phyloP scores from a whole-genome alignment of 2,888 invertebrate species.

The Operophtera brumata region DNA sequence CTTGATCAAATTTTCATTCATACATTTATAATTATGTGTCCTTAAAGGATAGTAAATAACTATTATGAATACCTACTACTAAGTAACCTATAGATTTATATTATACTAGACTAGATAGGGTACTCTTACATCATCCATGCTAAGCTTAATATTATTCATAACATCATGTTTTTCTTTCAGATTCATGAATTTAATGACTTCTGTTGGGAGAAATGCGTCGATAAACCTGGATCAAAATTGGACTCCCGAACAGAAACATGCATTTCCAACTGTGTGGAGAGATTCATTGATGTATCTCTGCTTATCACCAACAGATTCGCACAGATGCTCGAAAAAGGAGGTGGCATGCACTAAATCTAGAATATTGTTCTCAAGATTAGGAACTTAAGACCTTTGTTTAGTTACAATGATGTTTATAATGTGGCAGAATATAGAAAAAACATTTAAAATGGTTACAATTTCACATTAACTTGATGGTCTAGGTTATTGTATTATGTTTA shows the following conservation, averaged over 20 bases:
- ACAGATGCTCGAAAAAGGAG: slow-evolving; percentile 89
- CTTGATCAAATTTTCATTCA: too few species aligned
- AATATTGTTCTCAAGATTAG: slow-evolving; percentile 3
- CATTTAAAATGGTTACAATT: neutral
- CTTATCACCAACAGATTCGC: slow-evolving; percentile 94
- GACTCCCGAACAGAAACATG: slow-evolving; percentile 95
- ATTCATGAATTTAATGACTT: slow-evolving; percentile 96
- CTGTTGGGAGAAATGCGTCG: slow-evolving; percentile 98
- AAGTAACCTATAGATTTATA: neutral
- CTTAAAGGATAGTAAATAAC: too few species aligned
- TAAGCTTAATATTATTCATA: too few species aligned
- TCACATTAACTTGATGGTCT: too few species aligned
- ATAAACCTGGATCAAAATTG: slow-evolving; percentile 92
- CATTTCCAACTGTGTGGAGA: slow-evolving; percentile 94
- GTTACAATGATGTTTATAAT: neutral
- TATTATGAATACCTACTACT: too few species aligned
- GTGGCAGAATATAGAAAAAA: neutral
- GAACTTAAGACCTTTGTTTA: neutral
- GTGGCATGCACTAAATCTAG: slow-evolving; percentile 70
- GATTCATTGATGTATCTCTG: slow-evolving; percentile 95
- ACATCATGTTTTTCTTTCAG: too few species aligned
- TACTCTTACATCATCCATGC: slow-evolving; percentile 9
- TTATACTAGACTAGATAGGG: neutral
- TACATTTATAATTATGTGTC: too few species aligned
- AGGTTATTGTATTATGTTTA: neutral